Base-by-base conservation (phyloP, 2,888 invertebrate species). In the Pristionchus fissidentatus region DNA sequence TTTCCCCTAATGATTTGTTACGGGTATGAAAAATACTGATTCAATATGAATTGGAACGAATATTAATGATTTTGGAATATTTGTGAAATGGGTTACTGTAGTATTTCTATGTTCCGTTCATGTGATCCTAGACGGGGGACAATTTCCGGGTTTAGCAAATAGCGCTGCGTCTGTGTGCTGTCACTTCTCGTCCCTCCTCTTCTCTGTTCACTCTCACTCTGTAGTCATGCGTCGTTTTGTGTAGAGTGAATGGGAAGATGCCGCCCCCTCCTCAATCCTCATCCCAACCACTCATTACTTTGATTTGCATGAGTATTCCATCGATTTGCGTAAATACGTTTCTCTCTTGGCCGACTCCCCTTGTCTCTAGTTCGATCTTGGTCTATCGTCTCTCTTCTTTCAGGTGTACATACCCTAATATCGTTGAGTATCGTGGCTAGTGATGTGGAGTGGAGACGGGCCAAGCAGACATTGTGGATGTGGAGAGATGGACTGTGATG, bases 401-500 rank as follows among this genome's bases (percentile, higher is more conserved):
- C 55, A 55, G 52, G 52, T 78, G 55, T 78, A 78, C 32, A 35
- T 70, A 41, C 19, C n/a, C 66, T 66, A 66, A 41, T 66, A 66
- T 66, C 66, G 19, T 32, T 29, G 66, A 38, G 41, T n/a, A 66
- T 66, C 66, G 38, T 66, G 35, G 66, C 35, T 66, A 35, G 38
- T 26, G 26, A 82, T 82, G 82, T 82, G 82, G 82, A 82, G 19
- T 32, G 82, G 82, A 49, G 82, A 82, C 22, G 35, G 70, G 49
- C 70, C 82, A 29, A 70, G 70, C 32, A 66, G 70, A 66, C 82
- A 82, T 49, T 82, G 82, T 70, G 82, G 70, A 41, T 82, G 82
- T 41, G 81, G 73, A 32, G 86, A 86, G 22, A 73, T 78, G 29
- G 86, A 86, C 13, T 66, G 85, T 73, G 89, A 89, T 32, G 87